Percentiles rank a stretch among this genome's conserved stretches.
Conservation (phyloP, 2,113 vertebrate species). For the Campylorhamphus procurvoides region DNA sequence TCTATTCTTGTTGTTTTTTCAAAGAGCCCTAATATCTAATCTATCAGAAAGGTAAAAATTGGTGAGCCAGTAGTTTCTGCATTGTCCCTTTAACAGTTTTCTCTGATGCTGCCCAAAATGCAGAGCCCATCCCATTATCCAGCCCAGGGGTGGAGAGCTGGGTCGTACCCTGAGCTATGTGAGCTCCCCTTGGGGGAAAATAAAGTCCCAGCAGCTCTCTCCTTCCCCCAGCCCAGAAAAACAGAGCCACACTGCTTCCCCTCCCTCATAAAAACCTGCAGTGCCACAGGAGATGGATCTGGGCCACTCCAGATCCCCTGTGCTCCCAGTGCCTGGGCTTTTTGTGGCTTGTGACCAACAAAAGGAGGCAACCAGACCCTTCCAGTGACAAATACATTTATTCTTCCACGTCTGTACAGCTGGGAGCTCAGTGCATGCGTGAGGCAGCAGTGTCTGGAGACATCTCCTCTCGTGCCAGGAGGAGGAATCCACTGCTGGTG, state of each 20-base stretch:
- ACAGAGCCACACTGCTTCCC: background rate
- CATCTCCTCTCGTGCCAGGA: background rate
- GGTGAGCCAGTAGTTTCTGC: background rate
- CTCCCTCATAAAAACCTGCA: background rate
- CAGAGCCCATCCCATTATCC: background rate
- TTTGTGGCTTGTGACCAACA: background rate
- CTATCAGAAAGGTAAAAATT: background rate
- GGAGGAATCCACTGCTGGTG: background rate
- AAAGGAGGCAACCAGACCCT: conserved; percentile 21
- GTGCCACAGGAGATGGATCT: background rate
- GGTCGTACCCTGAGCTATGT: background rate
- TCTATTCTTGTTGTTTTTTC: background rate
- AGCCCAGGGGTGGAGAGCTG: background rate
- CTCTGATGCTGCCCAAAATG: background rate
- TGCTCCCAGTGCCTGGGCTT: background rate
- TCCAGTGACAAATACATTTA: conserved; percentile 49
- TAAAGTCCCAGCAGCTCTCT: background rate
- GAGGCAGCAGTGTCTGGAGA: background rate
- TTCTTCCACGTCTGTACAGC: conserved; percentile 52
- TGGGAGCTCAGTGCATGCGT: conserved; percentile 42
- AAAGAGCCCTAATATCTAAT: background rate
- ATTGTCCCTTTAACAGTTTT: background rate
- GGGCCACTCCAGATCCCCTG: background rate
- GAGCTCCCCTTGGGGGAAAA: background rate
- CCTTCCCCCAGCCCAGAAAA: background rate